Conservation (phyloP, 2,797 vertebrate genomes). For the Myotis daubentonii region DNA sequence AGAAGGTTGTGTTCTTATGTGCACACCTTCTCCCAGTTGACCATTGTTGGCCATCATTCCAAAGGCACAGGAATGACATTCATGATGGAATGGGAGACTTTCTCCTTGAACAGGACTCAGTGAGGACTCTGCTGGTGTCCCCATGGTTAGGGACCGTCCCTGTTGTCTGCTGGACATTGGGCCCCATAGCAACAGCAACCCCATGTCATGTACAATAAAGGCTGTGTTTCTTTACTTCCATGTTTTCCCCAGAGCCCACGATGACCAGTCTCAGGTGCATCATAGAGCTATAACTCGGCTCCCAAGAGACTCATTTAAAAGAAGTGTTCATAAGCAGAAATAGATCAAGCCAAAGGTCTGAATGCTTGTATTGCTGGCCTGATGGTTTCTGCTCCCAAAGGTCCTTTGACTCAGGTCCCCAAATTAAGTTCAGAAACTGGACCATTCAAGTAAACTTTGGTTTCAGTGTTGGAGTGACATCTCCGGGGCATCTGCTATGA, state of each 20-base stretch:
- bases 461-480: no score
- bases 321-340: not conserved
- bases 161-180: not conserved
- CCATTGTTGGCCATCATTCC: not conserved
- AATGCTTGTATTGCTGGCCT: no score
- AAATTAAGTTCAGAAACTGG: not conserved
- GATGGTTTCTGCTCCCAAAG: not conserved
- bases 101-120: not conserved
- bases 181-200: not conserved
- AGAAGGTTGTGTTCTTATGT: not conserved
- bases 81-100: not conserved
- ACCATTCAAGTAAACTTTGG: fast-evolving
- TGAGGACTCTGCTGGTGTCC: no score
- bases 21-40: not conserved
- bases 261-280: not conserved
- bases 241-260: not conserved
- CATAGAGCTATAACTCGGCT: fast-evolving
- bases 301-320: not conserved
- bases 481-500: no score
- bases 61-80: not conserved
- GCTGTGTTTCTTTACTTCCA: not conserved
- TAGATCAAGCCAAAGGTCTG: not conserved
- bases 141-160: not conserved
- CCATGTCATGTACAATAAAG: not conserved
- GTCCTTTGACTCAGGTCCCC: not conserved